Evolutionary conservation across 2,888 invertebrate genomes (phyloP), one percentile per base, ranked within the genome.

Genomic region (Lycophotia porphyrea): DNA sequence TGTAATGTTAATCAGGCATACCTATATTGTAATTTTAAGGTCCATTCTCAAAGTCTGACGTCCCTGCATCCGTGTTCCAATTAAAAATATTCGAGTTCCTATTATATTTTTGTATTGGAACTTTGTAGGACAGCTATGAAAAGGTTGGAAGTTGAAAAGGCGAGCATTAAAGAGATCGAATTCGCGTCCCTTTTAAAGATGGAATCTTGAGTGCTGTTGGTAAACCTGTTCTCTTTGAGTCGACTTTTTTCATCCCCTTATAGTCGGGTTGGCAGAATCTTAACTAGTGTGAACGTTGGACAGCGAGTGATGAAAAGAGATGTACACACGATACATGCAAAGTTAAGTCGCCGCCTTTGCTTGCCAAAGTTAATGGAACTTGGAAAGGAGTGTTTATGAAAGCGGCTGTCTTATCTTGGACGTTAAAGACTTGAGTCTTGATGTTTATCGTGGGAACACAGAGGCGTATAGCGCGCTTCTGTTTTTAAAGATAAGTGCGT

Each of bases 281-380:
- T 93, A 92, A 93, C 88, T 88, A 92, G 93, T 93, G 93, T 92
- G 91, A 93, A 90, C 90, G 88, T 87, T 92, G 94, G 93, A 84
- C 93, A 91, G 92, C 88, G 83, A 87, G 85, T 89, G 90, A 84
- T 95, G 94, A 94, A 95, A 93, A 90, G 95, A 95, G 95, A 96
- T 96, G 95, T 92, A 95, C 92, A 95, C 95, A 95, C 86, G 95
- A 96, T 95, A 95, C 92, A 89, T 93, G 94, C 94, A 95, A 95
- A 95, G 93, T 95, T 94, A 89, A 95, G 88, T 74, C 86, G 85
- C 79, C 87, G 91, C 91, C 89, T 93, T 93, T 94, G 95, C 95
- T 94, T 93, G 92, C 94, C 93, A 89, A 93, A 94, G 95, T 94
- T 96, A 96, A 96, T 95, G 95, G 94, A 92, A 93, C 91, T 91